Conservation (phyloP, 2,888 invertebrate species). For the Trichacis sp. region DNA sequence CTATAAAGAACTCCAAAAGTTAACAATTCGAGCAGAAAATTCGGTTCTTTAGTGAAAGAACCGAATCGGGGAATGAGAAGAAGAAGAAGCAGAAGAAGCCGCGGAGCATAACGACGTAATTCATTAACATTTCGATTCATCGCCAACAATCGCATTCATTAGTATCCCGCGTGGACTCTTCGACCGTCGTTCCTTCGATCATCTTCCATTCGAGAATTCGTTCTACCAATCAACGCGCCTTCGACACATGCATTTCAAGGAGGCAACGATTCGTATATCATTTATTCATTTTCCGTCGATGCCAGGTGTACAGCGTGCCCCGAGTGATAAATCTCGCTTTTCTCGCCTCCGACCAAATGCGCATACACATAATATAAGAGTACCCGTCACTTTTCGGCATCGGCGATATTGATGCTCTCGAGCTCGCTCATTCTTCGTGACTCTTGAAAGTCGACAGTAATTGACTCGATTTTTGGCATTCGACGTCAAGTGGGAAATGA, state of each 20-base stretch:
- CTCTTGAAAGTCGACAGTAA: not conserved
- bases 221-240: slow-evolving; percentile 50
- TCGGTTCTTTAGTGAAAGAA: slow-evolving; percentile 4
- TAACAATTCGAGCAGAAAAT: too few relatives aligned
- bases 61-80: not conserved
- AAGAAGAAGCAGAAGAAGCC: slow-evolving; percentile 38
- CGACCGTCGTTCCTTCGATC: slow-evolving; percentile 35
- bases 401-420: too few relatives aligned
- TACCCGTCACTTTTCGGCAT: too few relatives aligned
- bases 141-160: slow-evolving; percentile 64
- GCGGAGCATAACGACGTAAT: slow-evolving; percentile 58
- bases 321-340: slow-evolving; percentile 9
- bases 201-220: slow-evolving; percentile 48
- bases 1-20: too few relatives aligned
- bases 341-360: slow-evolving; percentile 20
- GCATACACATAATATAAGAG: too few relatives aligned
- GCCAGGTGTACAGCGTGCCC: not conserved
- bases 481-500: not conserved
- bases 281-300: not conserved
- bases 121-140: slow-evolving; percentile 66
- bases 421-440: too few relatives aligned
- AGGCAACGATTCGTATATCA: not conserved
- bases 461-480: not conserved
- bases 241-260: not conserved
- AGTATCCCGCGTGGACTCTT: slow-evolving; percentile 49